Conservation (phyloP, 2,113 vertebrate species). For the Perccottus glenii region DNA sequence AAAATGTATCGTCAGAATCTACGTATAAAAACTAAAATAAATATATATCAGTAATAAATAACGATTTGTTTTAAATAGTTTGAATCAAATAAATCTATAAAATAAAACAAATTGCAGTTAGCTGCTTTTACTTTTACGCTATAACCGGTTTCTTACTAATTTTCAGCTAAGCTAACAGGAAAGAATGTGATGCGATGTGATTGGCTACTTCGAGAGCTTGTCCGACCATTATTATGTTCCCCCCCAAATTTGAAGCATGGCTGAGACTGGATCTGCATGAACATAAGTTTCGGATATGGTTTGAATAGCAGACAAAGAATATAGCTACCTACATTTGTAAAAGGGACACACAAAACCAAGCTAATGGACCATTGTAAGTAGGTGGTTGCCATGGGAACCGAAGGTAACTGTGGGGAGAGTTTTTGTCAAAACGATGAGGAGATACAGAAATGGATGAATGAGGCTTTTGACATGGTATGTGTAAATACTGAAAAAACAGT, state of each 20-base stretch:
- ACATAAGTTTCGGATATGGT: not conserved
- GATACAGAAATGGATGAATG: constrained; percentile 73
- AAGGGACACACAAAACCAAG: too few species aligned
- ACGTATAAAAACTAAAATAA: too few species aligned
- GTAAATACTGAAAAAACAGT: not conserved
- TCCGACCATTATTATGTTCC: constrained; percentile 69
- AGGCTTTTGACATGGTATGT: constrained; percentile 79
- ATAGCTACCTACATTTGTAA: too few species aligned
- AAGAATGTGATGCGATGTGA: not conserved
- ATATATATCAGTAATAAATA: too few species aligned
- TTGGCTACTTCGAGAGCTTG: constrained; percentile 15
- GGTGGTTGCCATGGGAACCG: constrained; percentile 50
- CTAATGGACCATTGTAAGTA: not conserved
- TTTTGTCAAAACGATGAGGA: constrained; percentile 66
- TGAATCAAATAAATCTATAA: too few species aligned
- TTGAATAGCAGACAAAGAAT: not conserved
- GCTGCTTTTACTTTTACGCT: not conserved
- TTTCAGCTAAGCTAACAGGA: too few species aligned
- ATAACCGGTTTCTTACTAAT: not conserved
- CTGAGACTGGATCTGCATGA: not conserved
- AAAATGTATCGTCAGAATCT: too few species aligned
- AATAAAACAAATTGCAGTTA: not conserved
- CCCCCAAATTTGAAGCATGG: accelerated
- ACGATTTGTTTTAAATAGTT: too few species aligned
- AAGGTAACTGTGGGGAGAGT: not conserved